Percentiles rank a stretch among this genome's conserved stretches.
Conservation (phyloP, 2,888 invertebrate genomes). For the Dugesia japonica region DNA sequence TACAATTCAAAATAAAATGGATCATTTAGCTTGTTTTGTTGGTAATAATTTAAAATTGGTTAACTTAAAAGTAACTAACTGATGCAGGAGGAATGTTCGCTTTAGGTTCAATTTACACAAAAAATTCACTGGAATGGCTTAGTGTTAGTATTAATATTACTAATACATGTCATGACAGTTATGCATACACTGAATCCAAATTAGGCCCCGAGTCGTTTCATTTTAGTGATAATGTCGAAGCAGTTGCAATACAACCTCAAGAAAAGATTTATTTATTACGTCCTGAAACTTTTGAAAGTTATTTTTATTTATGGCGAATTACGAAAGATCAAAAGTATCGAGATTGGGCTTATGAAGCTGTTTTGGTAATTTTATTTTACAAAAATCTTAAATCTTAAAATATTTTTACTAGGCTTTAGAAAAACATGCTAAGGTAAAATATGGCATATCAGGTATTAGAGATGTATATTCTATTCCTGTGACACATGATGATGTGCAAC, state of each 20-base stretch:
- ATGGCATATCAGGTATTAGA: conserved; percentile 78
- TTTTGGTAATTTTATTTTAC: too few relatives aligned
- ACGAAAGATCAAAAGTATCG: conserved; percentile 88
- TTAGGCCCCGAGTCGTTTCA: conserved; percentile 91
- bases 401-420: conserved; percentile 83
- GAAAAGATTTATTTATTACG: conserved; percentile 88
- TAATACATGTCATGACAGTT: conserved; percentile 89
- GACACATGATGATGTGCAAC: conserved; percentile 91
- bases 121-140: conserved; percentile 55
- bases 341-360: conserved; percentile 98
- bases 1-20: conserved; percentile 69
- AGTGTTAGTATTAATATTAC: conserved; percentile 74
- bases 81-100: conserved; percentile 78
- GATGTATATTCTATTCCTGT: conserved; percentile 70
- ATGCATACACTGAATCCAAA: conserved; percentile 69
- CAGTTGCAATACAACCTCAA: conserved; percentile 70
- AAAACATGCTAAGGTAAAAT: conserved; percentile 72
- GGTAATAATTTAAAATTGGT: conserved; percentile 51
- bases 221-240: conserved; percentile 63
- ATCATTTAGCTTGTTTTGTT: conserved; percentile 85
- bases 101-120: conserved; percentile 58
- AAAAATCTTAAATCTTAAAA: too few relatives aligned
- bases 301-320: conserved; percentile 85
- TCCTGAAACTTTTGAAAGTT: conserved; percentile 86
- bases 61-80: not conserved